Base-by-base conservation (phyloP, 1,140 invertebrate genomes). In the Drosophila bocqueti region DNA sequence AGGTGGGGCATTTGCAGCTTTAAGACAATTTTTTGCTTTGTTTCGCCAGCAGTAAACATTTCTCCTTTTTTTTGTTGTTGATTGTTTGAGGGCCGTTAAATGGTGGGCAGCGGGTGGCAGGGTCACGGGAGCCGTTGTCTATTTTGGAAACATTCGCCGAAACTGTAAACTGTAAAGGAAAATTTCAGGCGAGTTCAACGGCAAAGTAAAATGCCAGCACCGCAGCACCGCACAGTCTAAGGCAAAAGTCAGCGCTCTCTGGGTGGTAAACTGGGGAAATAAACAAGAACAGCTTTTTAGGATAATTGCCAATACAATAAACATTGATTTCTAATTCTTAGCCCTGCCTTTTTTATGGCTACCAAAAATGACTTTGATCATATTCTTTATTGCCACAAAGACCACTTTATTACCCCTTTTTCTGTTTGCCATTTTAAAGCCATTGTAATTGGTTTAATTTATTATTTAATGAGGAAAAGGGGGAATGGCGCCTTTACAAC, bases 21-120 rank as follows among this genome's bases (percentile, higher is more conserved):
- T 49, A 60, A 83, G 76, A 62, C 81, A 84, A 63, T 80, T 84
- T 86, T 86, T 66, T 83, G 75, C 83, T 82, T 86, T 85, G 79
- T 85, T 86, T 82, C 83, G 75, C 65, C 69, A 76, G 66, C 83
- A 85, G 61, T 71, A 59, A 69, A 66, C 66, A 69, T 59, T 58
- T 65, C 49, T 43, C 45, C 49, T 59, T 46, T 38, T 36, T 55
- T 45, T 38, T 36, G 49, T 45, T 57, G 24, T 29, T 52, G 52
- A 54, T 68, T 50, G 72, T 78, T 69, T 81, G 64, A 67, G 78
- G 80, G 80, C 72, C 64, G 71, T 76, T 52, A 72, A 66, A 81
- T 71, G 63, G 63, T 49, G 21, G 46, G n/a, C 45, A 21, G 45
- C 3, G 26, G 26, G 49, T 6, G 4, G 49, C 10, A 15, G 45